Evolutionary conservation across 2,797 vertebrate genomes (phyloP), one percentile per base, ranked within the genome.

Genomic region (Chiloscyllium punctatum): DNA sequence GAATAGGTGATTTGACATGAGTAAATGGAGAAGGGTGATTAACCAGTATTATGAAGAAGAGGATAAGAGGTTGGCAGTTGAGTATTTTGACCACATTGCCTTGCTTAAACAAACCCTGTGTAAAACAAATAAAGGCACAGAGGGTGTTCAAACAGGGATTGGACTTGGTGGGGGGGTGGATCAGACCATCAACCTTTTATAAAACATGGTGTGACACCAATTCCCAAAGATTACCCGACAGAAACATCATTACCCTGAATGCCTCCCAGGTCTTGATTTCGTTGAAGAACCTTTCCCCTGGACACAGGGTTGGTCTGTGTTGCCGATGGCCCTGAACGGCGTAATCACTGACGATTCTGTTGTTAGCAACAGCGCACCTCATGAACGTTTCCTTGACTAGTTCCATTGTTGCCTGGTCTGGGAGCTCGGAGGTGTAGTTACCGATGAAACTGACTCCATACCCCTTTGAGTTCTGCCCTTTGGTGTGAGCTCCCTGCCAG

Each of bases 361-460:
- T 97, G 0, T 97, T 96, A 0, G 96, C 96, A 51, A 98, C 96
- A 0, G 98, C 98, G 3, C 98, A 99, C 2, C 74, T 96, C 0
- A 97, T 96, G 5, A 99, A 96, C 4, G 53, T 57, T 3, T 98
- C 97, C 9, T 97, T 97, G 95, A 98, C 57, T n/a, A 98, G 96
- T 27, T 97, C 95, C 96, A 98, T 97, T 95, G 97, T 96, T 0
- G 97, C 95, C 0, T 96, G 95, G 0, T 97, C 96, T 0, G 99
- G 99, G 86, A 98, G 96, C 0, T 95, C 42, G 27, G 96, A 42
- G 0, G 97, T 98, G 97, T 98, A 99, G 97, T 99, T 96, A 0
- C 98, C 99, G 0, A 99, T 97, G 96, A 98, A 97, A n/a, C 98
- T 97, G 79, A 99, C 96, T 0, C 99, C 98, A 0, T 98, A 99